Evolutionary conservation across 2,797 vertebrate genomes (phyloP).

Genomic region (Balearica regulorum): DNA sequence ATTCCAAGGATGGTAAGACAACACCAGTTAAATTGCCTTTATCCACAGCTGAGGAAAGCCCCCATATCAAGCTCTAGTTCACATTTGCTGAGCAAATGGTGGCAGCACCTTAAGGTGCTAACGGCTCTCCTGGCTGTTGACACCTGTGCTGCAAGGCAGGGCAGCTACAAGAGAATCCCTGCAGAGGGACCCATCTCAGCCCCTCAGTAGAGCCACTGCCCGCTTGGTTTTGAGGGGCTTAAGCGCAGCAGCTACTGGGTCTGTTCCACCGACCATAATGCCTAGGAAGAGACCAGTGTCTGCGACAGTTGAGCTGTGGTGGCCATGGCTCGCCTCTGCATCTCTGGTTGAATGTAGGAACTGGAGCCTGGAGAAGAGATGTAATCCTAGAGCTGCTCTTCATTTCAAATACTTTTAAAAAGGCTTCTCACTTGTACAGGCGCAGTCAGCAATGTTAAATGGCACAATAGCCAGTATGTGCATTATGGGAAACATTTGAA

Average conservation of each 20-base stretch:
- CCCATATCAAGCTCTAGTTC: background rate
- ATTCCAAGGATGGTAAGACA: background rate
- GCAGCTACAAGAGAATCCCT: background rate
- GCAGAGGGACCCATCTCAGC: background rate
- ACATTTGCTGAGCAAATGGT: background rate
- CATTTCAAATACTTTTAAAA: background rate
- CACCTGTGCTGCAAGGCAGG: background rate
- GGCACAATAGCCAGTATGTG: background rate
- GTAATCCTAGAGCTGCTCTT: background rate
- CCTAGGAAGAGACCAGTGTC: background rate
- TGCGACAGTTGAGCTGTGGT: background rate
- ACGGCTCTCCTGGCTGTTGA: background rate
- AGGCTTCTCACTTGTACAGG: background rate
- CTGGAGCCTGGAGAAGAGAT: background rate
- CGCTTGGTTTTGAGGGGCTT: background rate
- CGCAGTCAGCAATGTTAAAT: background rate
- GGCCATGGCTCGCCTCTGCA: fast-evolving
- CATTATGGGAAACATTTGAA: background rate
- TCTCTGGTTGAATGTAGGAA: background rate
- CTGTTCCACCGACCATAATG: fast-evolving
- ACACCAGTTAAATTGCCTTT: background rate
- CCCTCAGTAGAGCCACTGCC: background rate
- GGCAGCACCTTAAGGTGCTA: background rate
- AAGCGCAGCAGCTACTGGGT: background rate
- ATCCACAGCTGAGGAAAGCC: background rate